These are phyloP conservation scores for Holacanthus passer DNA, from an alignment of 2,113 vertebrate genomes.

Conservation along the genomic window DNA sequence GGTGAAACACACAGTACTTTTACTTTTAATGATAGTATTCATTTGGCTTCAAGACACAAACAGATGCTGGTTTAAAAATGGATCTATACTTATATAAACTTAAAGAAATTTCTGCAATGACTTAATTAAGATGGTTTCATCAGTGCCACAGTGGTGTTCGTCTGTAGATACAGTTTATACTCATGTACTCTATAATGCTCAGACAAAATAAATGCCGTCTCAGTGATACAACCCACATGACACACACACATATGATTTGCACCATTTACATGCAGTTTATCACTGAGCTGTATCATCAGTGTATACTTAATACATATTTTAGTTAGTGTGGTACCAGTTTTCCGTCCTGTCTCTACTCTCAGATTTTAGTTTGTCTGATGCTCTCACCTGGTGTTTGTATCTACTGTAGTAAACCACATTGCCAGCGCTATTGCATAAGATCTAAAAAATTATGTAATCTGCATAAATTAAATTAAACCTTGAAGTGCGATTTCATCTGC, in stretches of 20 bases:
- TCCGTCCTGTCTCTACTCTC: not conserved
- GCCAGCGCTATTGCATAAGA: constrained; percentile 47
- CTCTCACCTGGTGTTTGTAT: not conserved
- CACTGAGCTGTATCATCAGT: too few species aligned
- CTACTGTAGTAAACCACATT: not conserved
- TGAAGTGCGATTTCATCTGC: not conserved
- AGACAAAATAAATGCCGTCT: too few species aligned
- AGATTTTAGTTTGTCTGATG: not conserved
- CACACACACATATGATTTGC: too few species aligned
- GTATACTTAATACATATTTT: not conserved
- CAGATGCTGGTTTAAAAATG: not conserved
- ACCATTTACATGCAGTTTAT: not conserved
- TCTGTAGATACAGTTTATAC: too few species aligned
- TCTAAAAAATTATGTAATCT: constrained; percentile 42
- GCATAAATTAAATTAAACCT: constrained; percentile 21
- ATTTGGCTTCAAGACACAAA: not conserved
- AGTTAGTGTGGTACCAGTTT: not conserved
- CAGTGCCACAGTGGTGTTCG: not conserved
- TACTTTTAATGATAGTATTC: not conserved
- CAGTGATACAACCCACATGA: too few species aligned
- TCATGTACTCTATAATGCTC: too few species aligned
- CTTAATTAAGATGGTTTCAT: not conserved
- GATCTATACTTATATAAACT: too few species aligned
- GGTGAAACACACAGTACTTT: too few species aligned
- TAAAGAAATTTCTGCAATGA: too few species aligned